Evolutionary conservation across 2,888 invertebrate species (phyloP).

Genomic region (Lithosia quadra): DNA sequence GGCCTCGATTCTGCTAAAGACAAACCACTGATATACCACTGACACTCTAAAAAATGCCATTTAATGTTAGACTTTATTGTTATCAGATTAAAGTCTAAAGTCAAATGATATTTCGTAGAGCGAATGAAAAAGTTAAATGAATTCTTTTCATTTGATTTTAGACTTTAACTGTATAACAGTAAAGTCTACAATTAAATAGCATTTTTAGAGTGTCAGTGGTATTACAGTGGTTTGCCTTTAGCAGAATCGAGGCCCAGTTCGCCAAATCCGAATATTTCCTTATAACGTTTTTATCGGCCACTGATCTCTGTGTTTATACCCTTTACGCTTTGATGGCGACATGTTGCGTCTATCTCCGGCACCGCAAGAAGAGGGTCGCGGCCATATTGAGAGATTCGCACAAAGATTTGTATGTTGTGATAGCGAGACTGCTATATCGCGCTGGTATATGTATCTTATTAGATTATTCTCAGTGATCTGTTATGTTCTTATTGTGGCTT

Average conservation of each 20-base stretch:
- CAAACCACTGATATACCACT: too few relatives aligned
- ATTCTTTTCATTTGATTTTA: too few relatives aligned
- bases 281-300: neutral
- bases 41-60: too few relatives aligned
- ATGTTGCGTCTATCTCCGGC: neutral
- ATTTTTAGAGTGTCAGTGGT: too few relatives aligned
- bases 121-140: too few relatives aligned
- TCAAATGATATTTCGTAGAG: too few relatives aligned
- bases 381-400: slow-evolving; percentile 10
- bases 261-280: neutral
- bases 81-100: too few relatives aligned
- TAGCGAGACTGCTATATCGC: slow-evolving; percentile 1
- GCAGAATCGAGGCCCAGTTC: neutral
- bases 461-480: neutral
- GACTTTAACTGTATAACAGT: too few relatives aligned
- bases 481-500: neutral
- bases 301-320: slow-evolving; percentile 4
- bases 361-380: neutral
- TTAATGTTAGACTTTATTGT: too few relatives aligned
- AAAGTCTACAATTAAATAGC: too few relatives aligned
- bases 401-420: slow-evolving; percentile 12
- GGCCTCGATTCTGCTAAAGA: too few relatives aligned
- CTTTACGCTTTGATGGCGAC: neutral
- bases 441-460: neutral
- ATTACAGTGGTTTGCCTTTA: too few relatives aligned